A percentile compares a stretch with the other conserved stretches of the same genome.
These are phyloP conservation scores for Acleris laterana DNA, from an alignment of 2,888 invertebrate species.

Conservation along the genomic window DNA sequence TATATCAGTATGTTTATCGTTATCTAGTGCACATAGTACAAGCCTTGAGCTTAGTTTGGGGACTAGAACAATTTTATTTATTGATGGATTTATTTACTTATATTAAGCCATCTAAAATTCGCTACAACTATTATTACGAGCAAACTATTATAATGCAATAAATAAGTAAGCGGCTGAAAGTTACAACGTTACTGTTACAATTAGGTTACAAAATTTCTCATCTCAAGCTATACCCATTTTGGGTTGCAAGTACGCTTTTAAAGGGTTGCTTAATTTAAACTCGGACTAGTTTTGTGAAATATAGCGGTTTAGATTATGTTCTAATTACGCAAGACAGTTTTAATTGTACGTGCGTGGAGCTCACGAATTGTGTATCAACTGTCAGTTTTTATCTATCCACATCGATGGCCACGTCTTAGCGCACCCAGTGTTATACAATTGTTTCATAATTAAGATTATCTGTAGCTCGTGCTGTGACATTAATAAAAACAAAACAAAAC, in stretches of 20 bases:
- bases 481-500: not conserved
- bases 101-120: too few relatives aligned
- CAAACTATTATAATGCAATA: too few relatives aligned
- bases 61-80: too few relatives aligned
- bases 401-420: conserved; percentile 22
- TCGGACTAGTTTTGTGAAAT: not conserved
- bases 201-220: not conserved
- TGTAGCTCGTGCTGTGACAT: conserved; percentile 3
- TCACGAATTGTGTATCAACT: conserved; percentile 36
- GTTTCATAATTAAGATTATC: conserved; percentile 28
- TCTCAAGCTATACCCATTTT: too few relatives aligned
- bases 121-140: too few relatives aligned
- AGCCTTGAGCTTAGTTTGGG: too few relatives aligned
- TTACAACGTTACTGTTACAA: not conserved
- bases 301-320: conserved; percentile 10
- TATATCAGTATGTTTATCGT: too few relatives aligned
- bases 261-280: not conserved
- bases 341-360: conserved; percentile 27
- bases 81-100: too few relatives aligned
- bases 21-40: too few relatives aligned
- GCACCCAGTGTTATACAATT: conserved; percentile 24
- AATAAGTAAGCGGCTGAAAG: not conserved
- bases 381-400: conserved; percentile 26
- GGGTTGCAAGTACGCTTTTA: too few relatives aligned
- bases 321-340: conserved; percentile 16